phyloP scores from a whole-genome alignment of 2,797 vertebrate genomes.

The Holocentrus rufus region DNA sequence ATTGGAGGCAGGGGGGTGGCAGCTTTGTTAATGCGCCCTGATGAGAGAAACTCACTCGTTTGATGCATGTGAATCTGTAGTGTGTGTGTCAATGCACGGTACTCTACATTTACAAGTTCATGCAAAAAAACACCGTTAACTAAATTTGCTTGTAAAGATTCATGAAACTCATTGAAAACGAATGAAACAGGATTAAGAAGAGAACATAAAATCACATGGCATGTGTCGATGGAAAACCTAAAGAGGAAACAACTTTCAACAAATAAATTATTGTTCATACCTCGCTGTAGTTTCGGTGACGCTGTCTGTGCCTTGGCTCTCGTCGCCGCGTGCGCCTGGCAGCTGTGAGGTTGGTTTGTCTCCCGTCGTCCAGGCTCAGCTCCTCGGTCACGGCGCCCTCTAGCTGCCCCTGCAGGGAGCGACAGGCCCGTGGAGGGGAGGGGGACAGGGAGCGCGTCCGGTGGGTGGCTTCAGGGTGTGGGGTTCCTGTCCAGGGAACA shows the following conservation, averaged over 20 bases:
- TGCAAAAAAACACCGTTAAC: background rate
- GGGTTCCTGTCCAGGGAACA: slow-evolving; percentile 63
- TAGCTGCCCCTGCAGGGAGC: slow-evolving; percentile 49
- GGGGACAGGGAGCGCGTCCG: slow-evolving; percentile 83
- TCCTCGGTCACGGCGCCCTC: slow-evolving; percentile 57
- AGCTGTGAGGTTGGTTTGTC: slow-evolving; percentile 42
- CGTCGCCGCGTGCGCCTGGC: slow-evolving; percentile 50
- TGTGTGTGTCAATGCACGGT: background rate
- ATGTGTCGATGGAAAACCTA: background rate
- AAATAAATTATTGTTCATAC: slow-evolving; percentile 27
- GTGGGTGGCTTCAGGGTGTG: slow-evolving; percentile 50
- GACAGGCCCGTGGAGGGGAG: slow-evolving; percentile 72
- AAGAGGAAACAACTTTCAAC: background rate
- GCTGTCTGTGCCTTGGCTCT: slow-evolving; percentile 67
- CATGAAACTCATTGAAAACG: too few species aligned
- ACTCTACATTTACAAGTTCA: background rate
- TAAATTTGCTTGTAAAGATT: too few species aligned
- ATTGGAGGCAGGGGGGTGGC: too few species aligned
- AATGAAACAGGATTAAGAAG: background rate
- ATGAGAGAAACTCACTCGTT: too few species aligned
- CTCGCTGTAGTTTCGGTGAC: slow-evolving; percentile 57
- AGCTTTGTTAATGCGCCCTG: too few species aligned
- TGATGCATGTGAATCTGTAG: too few species aligned
- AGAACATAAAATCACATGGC: background rate
- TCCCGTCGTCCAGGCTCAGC: slow-evolving; percentile 51